Conservation (phyloP, 2,113 vertebrate genomes). For the Neolamprologus hecqui region DNA sequence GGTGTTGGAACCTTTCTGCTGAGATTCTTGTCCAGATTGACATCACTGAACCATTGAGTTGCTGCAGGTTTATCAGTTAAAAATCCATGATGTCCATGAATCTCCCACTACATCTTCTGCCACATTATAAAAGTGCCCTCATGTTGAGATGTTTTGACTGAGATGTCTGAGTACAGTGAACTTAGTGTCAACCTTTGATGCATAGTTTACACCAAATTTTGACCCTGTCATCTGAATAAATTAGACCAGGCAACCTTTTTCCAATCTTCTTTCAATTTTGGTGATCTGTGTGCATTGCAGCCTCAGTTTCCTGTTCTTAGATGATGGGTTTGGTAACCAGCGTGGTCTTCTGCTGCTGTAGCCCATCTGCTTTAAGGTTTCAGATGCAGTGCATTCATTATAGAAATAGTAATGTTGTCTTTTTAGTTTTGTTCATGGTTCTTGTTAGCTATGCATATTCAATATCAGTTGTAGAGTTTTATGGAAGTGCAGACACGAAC, state of each 20-base stretch:
- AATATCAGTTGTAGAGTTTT: neutral
- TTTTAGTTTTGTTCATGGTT: neutral
- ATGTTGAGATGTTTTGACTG: neutral
- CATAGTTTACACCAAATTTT: accelerated
- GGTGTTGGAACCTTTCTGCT: neutral
- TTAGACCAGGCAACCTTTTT: neutral
- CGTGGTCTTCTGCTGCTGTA: neutral
- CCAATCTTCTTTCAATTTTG: neutral
- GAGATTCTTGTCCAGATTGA: neutral
- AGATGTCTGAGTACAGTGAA: neutral
- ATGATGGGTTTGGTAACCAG: neutral
- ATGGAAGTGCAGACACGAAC: neutral
- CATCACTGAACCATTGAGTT: neutral
- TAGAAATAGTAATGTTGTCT: neutral
- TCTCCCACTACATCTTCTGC: neutral
- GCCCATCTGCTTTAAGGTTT: neutral
- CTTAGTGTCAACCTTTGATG: neutral
- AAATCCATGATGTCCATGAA: neutral
- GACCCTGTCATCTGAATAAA: neutral
- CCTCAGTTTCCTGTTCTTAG: neutral
- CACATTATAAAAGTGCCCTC: neutral
- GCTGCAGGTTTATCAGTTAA: neutral
- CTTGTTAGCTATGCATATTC: neutral
- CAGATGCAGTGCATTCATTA: neutral
- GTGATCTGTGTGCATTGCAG: neutral